phyloP scores from a whole-genome alignment of 2,888 invertebrate genomes.

The Platycheirus rosarum region DNA sequence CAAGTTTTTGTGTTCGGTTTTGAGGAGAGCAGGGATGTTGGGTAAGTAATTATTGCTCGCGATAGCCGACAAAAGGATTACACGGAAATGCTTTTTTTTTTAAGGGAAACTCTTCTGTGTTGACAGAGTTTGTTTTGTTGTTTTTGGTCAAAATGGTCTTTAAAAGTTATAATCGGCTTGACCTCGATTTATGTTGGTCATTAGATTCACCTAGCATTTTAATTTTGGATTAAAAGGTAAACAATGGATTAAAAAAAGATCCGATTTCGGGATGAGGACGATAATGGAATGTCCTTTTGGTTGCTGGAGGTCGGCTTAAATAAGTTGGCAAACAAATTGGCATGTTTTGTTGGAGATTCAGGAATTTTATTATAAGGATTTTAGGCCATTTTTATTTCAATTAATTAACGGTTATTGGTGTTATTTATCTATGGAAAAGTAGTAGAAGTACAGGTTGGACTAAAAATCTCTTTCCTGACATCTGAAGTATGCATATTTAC shows the following conservation, averaged over 20 bases:
- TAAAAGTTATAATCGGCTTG: slow-evolving; percentile 56
- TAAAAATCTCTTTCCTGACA: background rate
- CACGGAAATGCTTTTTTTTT: background rate
- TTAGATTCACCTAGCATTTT: slow-evolving; percentile 45
- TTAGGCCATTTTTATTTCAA: too few species aligned
- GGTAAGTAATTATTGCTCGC: slow-evolving; percentile 61
- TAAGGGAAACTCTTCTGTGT: background rate
- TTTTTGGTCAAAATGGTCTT: background rate
- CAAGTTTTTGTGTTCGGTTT: slow-evolving; percentile 35
- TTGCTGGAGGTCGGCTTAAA: background rate
- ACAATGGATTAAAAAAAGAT: slow-evolving; percentile 28
- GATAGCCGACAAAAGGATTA: slow-evolving; percentile 63
- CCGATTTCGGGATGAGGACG: slow-evolving; percentile 7
- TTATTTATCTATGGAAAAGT: too few species aligned
- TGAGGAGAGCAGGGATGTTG: slow-evolving; percentile 39
- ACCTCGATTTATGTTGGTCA: slow-evolving; percentile 60
- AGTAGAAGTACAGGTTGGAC: background rate
- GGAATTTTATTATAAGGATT: too few species aligned
- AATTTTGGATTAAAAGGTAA: slow-evolving; percentile 44
- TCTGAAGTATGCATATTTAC: background rate
- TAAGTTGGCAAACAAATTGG: too few species aligned
- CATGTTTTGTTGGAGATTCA: too few species aligned
- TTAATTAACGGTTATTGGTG: too few species aligned
- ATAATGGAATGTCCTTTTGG: background rate
- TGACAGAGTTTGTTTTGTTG: slow-evolving; percentile 1